Evolutionary conservation across 2,113 vertebrate genomes (phyloP), one percentile per base, ranked within the genome.

Genomic region (Macroglossus sobrinus): DNA sequence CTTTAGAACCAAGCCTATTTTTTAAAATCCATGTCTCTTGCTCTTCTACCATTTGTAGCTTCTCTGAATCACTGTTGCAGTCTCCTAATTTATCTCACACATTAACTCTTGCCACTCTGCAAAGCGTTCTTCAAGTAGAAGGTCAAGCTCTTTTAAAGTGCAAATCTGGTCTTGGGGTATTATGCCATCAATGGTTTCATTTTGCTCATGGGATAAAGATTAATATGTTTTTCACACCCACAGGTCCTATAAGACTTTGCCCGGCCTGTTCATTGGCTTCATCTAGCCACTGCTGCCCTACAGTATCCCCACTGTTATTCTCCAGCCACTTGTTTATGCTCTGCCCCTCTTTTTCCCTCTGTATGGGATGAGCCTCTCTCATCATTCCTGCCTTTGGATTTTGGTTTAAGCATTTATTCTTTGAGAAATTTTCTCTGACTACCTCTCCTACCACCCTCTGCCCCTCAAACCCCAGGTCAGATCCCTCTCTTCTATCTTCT

Each of bases 281-380:
- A 0, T n/a, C 10, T 5, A 53, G 21, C 26, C 21, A 14, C n/a
- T 5, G 26, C 10, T 38, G 63, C 6, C 21, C 22, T 28, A 2
- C 11, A 61, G 26, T 28, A 9, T 61, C 59, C 59, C 26, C 59
- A 63, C 5, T 7, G 12, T 33, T 78, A 33, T 47, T n/a, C 50
- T 35, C 30, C 75, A 91, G 55, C 18, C 11, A 6, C 15, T 55
- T n/a, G 24, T 18, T 69, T 43, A 35, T 76, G 8, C 12, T 93
- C 9, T 47, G 30, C 15, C 13, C 8, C 12, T 74, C 40, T 50
- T 57, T 6, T 11, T 57, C 16, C 35, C 3, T 94, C 43, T 26
- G 1, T 3, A 2, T 12, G 53, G 21, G 7, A 12, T n/a, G 13
- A 50, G 74, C 43, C 66, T 74, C 33, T 63, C 45, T n/a, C 3